These are phyloP conservation scores for Blastobasis lacticolella DNA, from an alignment of 2,888 invertebrate genomes.

Conservation along the genomic window DNA sequence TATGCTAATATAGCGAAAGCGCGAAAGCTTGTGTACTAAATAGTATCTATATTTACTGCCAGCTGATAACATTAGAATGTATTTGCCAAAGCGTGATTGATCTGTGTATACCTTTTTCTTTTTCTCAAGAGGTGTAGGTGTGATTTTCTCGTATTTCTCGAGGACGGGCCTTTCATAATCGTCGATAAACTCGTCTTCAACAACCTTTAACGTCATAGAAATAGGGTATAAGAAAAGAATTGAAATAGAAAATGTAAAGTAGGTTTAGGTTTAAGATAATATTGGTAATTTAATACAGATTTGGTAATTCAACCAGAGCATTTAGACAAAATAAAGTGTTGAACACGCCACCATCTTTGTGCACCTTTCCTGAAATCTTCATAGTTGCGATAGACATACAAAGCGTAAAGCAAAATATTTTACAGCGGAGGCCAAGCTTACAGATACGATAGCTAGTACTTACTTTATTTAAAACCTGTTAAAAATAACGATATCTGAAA, in stretches of 20 bases:
- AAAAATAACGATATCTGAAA: conserved; percentile 11
- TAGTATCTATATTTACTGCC: neutral
- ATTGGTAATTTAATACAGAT: no score
- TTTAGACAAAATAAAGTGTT: no score
- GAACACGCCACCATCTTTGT: no score
- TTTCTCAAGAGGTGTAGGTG: conserved; percentile 66
- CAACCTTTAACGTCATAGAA: conserved; percentile 47
- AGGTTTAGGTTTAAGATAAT: no score
- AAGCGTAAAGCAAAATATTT: conserved; percentile 28
- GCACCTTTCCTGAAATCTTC: no score
- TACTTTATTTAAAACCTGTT: conserved; percentile 7
- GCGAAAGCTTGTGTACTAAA: neutral
- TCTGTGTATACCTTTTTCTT: conserved; percentile 63
- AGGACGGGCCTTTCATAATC: conserved; percentile 85
- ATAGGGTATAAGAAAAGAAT: conserved; percentile 5
- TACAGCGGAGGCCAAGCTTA: conserved; percentile 33
- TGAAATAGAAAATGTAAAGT: neutral
- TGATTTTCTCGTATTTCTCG: conserved; percentile 79
- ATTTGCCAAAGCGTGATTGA: conserved; percentile 8
- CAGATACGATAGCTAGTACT: conserved; percentile 18
- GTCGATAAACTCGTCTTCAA: conserved; percentile 68
- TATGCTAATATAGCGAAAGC: neutral
- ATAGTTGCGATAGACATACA: conserved; percentile 19
- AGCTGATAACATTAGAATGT: neutral
- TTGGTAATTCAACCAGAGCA: no score